phyloP scores from a whole-genome alignment of 2,113 vertebrate species.

The Bubo scandiacus region DNA sequence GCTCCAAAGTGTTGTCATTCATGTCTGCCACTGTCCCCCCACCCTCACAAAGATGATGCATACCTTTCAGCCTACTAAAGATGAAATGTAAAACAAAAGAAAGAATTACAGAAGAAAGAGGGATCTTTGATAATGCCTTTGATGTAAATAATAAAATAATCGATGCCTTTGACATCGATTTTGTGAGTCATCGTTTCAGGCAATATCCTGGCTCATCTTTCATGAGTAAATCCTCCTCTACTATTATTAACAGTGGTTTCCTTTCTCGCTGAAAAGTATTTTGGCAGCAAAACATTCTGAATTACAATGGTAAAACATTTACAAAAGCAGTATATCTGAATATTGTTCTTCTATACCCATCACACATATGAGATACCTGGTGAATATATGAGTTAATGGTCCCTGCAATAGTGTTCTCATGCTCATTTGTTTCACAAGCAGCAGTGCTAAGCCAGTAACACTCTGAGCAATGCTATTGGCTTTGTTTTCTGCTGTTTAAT shows the following conservation, averaged over 20 bases:
- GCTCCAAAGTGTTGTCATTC: not conserved
- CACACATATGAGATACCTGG: too few relatives aligned
- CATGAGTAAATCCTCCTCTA: not conserved
- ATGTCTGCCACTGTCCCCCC: not conserved
- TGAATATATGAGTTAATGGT: not conserved
- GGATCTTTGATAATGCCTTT: not conserved
- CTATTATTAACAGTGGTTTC: not conserved
- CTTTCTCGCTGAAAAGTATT: not conserved
- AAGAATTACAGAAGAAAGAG: not conserved
- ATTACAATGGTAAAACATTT: not conserved
- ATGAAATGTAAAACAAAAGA: not conserved
- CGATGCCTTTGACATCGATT: not conserved
- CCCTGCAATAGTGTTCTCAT: not conserved
- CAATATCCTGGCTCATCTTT: not conserved
- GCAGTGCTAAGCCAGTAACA: not conserved
- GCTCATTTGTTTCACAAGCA: not conserved
- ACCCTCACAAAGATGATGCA: not conserved
- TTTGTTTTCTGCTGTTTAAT: constrained; percentile 32
- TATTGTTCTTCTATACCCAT: not conserved
- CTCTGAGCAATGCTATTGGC: not conserved
- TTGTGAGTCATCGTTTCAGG: not conserved
- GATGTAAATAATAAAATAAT: not conserved
- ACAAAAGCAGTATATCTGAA: not conserved
- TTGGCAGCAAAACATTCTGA: not conserved
- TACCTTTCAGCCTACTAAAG: not conserved